Percentiles rank a stretch among this genome's conserved stretches.
These are phyloP conservation scores for Gymnogyps californianus DNA, from an alignment of 2,113 vertebrate species.

Conservation along the genomic window DNA sequence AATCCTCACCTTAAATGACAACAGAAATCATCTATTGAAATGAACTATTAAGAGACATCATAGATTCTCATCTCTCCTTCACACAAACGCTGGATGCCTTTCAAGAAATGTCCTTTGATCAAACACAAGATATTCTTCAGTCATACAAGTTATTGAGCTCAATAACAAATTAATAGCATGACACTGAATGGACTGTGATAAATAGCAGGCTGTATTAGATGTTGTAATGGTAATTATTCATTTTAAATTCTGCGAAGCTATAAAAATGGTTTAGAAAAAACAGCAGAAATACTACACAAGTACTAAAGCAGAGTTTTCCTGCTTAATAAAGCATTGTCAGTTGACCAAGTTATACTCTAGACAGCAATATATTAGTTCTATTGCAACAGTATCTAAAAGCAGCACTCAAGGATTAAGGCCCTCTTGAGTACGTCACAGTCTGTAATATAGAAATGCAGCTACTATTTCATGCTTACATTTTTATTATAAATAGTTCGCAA, in stretches of 20 bases:
- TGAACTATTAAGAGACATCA: not conserved
- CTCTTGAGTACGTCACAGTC: not conserved
- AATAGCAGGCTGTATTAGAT: not conserved
- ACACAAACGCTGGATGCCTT: not conserved
- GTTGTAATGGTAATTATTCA: conserved; percentile 12
- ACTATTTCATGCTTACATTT: not conserved
- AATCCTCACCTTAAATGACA: not conserved
- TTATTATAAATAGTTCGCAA: not conserved
- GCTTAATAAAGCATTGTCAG: not conserved
- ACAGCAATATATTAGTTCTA: not conserved
- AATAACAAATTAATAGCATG: conserved; percentile 3
- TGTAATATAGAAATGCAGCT: not conserved
- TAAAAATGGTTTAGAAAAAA: not conserved
- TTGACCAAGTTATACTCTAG: not conserved
- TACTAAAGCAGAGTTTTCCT: not conserved
- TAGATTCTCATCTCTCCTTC: conserved; percentile 7
- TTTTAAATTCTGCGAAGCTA: not conserved
- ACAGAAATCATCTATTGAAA: not conserved
- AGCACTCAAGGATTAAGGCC: not conserved
- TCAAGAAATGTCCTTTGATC: conserved; percentile 40
- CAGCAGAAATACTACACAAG: not conserved
- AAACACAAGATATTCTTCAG: conserved; percentile 12
- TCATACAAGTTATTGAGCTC: not conserved
- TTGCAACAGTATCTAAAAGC: not conserved
- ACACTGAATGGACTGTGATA: not conserved